phyloP scores from a whole-genome alignment of 2,113 vertebrate genomes.

The Dipodomys spectabilis region DNA sequence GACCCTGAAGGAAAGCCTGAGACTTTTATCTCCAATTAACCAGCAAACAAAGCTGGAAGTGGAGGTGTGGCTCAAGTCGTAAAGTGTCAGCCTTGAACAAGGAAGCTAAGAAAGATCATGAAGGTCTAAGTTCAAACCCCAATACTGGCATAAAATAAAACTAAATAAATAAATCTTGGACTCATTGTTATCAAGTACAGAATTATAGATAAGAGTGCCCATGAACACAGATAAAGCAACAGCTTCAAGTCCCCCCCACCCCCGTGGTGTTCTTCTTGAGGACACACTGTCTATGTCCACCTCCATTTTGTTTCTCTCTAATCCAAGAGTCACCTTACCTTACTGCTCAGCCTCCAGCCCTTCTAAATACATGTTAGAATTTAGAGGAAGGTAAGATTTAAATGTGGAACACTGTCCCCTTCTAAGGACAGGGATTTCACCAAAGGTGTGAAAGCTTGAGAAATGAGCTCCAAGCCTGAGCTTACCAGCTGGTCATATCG shows the following conservation, averaged over 20 bases:
- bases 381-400: conserved; percentile 48
- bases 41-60: too few species aligned
- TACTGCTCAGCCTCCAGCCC: not conserved
- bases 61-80: too few species aligned
- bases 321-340: not conserved
- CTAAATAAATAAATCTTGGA: not conserved
- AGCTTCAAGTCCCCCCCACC: conserved; percentile 43
- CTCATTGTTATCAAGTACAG: not conserved
- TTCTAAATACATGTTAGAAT: not conserved
- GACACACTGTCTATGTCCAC: not conserved
- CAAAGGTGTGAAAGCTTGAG: conserved; percentile 18
- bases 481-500: conserved; percentile 15
- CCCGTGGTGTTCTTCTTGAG: not conserved
- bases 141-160: too few species aligned
- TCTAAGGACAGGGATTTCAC: conserved; percentile 30
- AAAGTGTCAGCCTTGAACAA: too few species aligned
- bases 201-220: conserved; percentile 45
- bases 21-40: too few species aligned
- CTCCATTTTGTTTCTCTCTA: not conserved
- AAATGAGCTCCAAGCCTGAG: conserved; percentile 2
- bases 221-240: conserved; percentile 39
- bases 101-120: too few species aligned
- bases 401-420: not conserved
- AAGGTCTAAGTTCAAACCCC: too few species aligned
- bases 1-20: too few species aligned